Evolutionary conservation across 1,140 invertebrate genomes (phyloP).

Genomic region (Maconellicoccus hirsutus): DNA sequence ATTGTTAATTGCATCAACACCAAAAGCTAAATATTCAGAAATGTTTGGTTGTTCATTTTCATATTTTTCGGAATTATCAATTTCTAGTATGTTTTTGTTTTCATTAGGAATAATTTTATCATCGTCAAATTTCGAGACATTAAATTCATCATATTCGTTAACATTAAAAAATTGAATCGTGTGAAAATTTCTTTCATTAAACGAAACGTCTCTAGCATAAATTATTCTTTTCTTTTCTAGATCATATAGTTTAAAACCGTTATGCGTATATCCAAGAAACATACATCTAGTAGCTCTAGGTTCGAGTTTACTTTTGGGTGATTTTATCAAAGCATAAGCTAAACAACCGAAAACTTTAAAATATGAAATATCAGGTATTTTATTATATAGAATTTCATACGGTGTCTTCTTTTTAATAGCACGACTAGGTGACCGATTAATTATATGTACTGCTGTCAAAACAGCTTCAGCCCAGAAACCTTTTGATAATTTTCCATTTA

Average conservation of each 20-base stretch:
- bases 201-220: background rate
- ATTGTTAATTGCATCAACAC: background rate
- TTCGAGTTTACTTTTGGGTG: slow-evolving; percentile 33
- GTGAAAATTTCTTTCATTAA: slow-evolving; percentile 6
- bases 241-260: slow-evolving; percentile 25
- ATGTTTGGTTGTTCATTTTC: background rate
- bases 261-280: slow-evolving; percentile 31
- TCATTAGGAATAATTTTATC: background rate
- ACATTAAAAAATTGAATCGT: background rate
- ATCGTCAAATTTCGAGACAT: slow-evolving; percentile 14
- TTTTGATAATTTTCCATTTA: background rate
- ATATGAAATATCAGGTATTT: slow-evolving; percentile 29
- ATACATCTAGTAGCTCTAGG: slow-evolving; percentile 24
- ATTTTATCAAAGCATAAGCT: slow-evolving; percentile 27
- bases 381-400: slow-evolving; percentile 28
- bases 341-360: slow-evolving; percentile 32
- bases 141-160: background rate
- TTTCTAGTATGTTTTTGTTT: background rate
- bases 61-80: too few relatives aligned
- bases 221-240: slow-evolving; percentile 18
- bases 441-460: slow-evolving; percentile 24
- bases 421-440: slow-evolving; percentile 23
- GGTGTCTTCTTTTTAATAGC: slow-evolving; percentile 27
- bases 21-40: background rate
- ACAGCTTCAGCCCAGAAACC: slow-evolving; percentile 26